A percentile compares a stretch with the other conserved stretches of the same genome.
phyloP scores from a whole-genome alignment of 2,797 vertebrate species.

The Meriones psammophilus region DNA sequence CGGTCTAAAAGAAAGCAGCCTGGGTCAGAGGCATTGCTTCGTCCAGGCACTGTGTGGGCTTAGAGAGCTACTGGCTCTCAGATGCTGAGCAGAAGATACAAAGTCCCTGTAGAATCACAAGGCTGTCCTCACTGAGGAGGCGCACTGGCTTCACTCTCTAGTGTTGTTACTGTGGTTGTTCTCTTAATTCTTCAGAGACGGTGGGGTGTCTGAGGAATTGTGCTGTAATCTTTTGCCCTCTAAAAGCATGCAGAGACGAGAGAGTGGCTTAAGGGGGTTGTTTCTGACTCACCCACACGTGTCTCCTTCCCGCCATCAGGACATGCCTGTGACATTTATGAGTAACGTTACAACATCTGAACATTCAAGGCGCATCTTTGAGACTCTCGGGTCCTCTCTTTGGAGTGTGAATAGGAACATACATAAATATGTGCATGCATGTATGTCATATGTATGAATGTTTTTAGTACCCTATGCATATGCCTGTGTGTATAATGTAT shows the following conservation, averaged over 20 bases:
- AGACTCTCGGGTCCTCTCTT: not conserved
- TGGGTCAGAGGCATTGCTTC: slow-evolving; percentile 39
- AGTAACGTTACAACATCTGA: not conserved
- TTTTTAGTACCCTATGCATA: not conserved
- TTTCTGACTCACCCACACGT: not conserved
- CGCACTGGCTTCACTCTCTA: not conserved
- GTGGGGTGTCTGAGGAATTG: not conserved
- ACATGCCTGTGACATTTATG: not conserved
- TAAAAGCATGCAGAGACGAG: not conserved
- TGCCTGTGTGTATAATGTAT: not conserved
- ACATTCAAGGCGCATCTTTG: not conserved
- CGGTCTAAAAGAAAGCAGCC: not conserved
- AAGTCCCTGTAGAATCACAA: slow-evolving; percentile 23
- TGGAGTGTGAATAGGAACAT: not conserved
- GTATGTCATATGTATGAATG: not conserved
- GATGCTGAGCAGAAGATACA: not conserved
- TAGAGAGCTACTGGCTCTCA: not conserved
- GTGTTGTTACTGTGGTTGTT: not conserved
- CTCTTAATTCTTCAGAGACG: slow-evolving; percentile 35
- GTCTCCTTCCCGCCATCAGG: accelerated
- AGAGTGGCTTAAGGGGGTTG: not conserved
- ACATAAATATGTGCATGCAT: not conserved
- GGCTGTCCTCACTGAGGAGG: not conserved
- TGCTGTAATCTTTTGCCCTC: not conserved
- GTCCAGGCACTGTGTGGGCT: not conserved